These are phyloP conservation scores for Calcarius ornatus DNA, from an alignment of 2,113 vertebrate species.

Conservation along the genomic window DNA sequence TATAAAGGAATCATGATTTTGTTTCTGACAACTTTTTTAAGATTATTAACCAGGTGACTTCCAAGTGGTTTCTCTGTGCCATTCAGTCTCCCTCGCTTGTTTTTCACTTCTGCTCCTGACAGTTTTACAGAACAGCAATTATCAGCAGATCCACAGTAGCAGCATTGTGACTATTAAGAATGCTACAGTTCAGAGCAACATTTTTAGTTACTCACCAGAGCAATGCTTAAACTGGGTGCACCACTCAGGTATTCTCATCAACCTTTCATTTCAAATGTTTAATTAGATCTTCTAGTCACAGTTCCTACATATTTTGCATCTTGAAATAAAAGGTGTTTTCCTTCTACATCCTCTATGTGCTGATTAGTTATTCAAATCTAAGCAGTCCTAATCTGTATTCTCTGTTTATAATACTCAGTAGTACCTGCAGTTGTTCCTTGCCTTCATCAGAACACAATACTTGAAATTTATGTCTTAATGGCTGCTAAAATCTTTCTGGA, in stretches of 20 bases:
- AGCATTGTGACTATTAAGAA: neutral
- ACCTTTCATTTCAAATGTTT: neutral
- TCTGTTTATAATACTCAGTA: conserved; percentile 5
- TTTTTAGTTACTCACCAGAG: conserved; percentile 27
- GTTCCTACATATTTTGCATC: neutral
- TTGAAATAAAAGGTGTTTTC: neutral
- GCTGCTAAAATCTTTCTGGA: conserved; percentile 40
- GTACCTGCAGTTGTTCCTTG: conserved; percentile 46
- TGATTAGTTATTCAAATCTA: neutral
- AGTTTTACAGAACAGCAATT: conserved; percentile 29
- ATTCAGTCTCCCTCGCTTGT: neutral
- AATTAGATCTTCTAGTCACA: neutral
- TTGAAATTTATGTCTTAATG: conserved; percentile 58
- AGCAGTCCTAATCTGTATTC: conserved; percentile 32
- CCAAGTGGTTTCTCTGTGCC: neutral
- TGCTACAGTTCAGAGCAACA: neutral
- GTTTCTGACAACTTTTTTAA: neutral
- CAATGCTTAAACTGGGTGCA: neutral
- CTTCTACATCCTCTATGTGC: neutral
- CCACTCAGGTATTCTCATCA: neutral
- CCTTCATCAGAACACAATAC: conserved; percentile 25
- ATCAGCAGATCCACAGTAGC: neutral
- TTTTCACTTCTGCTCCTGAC: neutral
- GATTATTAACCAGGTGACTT: conserved; percentile 3
- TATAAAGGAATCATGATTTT: neutral